Conservation (phyloP, 2,888 invertebrate species). For the Eupithecia inturbata region DNA sequence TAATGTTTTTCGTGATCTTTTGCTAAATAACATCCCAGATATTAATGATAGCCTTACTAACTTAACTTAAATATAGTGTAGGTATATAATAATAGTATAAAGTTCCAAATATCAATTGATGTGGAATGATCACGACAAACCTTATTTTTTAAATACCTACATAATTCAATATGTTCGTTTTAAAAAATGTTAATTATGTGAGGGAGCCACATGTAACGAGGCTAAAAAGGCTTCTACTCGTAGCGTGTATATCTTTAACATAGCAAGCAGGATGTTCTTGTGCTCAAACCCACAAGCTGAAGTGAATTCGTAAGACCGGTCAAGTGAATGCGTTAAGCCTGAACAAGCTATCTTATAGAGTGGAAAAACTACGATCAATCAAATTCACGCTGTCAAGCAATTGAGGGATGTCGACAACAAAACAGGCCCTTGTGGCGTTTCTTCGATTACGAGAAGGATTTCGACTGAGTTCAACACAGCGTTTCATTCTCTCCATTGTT, state of each 20-base stretch:
- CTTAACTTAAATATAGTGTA: no score
- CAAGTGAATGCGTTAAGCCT: background rate
- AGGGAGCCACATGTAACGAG: background rate
- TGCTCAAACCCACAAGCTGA: no score
- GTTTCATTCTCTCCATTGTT: background rate
- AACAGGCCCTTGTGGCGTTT: no score
- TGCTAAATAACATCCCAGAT: no score
- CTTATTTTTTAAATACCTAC: background rate
- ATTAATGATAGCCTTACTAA: no score
- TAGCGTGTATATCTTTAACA: background rate
- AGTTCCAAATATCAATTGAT: no score
- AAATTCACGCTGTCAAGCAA: background rate
- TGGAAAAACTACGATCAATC: background rate
- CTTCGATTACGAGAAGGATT: no score
- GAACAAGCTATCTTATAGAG: background rate
- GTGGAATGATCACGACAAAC: no score
- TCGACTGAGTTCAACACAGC: no score
- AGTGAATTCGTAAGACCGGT: background rate
- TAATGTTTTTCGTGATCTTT: no score
- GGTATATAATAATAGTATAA: no score
- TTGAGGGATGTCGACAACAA: no score
- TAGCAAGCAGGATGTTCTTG: background rate
- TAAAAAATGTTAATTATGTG: background rate
- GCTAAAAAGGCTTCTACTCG: background rate
- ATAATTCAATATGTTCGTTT: background rate